These are phyloP conservation scores for Neopelma chrysocephalum DNA, from an alignment of 2,797 vertebrate genomes.

Conservation along the genomic window DNA sequence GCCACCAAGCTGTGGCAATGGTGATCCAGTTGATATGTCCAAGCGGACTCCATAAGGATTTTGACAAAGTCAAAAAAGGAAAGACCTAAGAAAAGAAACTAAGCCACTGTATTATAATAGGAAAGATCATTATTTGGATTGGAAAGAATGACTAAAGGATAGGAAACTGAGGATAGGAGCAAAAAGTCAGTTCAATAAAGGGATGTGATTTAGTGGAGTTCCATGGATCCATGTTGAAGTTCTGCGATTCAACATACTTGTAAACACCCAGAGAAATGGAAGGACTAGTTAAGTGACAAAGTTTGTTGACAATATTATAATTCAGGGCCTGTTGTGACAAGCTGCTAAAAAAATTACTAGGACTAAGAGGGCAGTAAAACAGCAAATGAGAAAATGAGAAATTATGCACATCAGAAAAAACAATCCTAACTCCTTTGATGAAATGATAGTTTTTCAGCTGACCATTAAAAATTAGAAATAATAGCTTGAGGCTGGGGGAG, in stretches of 20 bases:
- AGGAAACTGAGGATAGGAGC: background rate
- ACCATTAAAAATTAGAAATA: background rate
- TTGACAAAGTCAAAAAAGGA: background rate
- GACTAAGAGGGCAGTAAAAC: background rate
- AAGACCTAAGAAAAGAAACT: background rate
- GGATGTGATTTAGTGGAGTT: background rate
- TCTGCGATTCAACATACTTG: background rate
- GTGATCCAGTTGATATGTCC: background rate
- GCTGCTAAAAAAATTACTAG: background rate
- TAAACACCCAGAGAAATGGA: background rate
- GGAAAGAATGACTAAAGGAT: background rate
- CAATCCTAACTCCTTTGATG: background rate
- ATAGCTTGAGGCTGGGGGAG: background rate
- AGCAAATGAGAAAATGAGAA: background rate
- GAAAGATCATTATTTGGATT: background rate
- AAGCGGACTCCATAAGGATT: background rate
- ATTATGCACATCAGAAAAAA: background rate
- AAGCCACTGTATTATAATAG: background rate
- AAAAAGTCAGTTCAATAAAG: background rate
- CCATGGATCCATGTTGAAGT: background rate
- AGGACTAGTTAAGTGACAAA: background rate
- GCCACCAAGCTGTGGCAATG: background rate
- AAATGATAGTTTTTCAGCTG: background rate
- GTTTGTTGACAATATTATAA: background rate
- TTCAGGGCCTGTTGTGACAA: background rate